A percentile compares a stretch with the other conserved stretches of the same genome.
Evolutionary conservation across 2,888 invertebrate species (phyloP).

Genomic region (Drosophila meridiana): DNA sequence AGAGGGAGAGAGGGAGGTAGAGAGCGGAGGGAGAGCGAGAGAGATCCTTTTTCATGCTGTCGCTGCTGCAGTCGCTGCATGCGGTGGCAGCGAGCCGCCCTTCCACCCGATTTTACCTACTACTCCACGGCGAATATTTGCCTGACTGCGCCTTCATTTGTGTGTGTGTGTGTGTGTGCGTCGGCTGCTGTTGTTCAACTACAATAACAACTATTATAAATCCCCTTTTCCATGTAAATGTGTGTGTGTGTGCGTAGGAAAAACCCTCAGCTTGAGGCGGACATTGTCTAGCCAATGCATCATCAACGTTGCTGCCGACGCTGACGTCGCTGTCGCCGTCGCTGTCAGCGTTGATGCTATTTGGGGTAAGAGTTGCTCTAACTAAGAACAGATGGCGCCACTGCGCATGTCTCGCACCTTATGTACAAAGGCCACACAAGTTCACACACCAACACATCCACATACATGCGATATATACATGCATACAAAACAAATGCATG

Average conservation of each 20-base stretch:
- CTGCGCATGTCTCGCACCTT: slow-evolving; percentile 69
- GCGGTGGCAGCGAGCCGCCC: slow-evolving; percentile 31
- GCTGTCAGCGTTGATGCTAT: slow-evolving; percentile 6
- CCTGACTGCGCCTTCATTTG: neutral
- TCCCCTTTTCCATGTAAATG: slow-evolving; percentile 53
- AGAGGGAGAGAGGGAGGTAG: slow-evolving; percentile 61
- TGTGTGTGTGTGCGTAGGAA: slow-evolving; percentile 51
- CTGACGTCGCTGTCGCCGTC: slow-evolving; percentile 6
- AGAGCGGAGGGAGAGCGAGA: slow-evolving; percentile 54
- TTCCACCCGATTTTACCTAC: slow-evolving; percentile 68
- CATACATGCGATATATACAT: slow-evolving; percentile 5
- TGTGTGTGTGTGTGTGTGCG: slow-evolving; percentile 16
- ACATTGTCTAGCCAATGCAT: slow-evolving; percentile 66
- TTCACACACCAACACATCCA: slow-evolving; percentile 9
- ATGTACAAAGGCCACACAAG: slow-evolving; percentile 39
- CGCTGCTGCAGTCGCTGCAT: slow-evolving; percentile 23
- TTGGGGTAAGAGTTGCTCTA: slow-evolving; percentile 64
- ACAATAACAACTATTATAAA: slow-evolving; percentile 58
- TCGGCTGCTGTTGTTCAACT: slow-evolving; percentile 35
- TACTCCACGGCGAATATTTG: slow-evolving; percentile 19
- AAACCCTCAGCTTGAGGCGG: slow-evolving; percentile 56
- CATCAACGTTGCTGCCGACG: slow-evolving; percentile 32
- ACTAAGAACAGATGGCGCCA: slow-evolving; percentile 58
- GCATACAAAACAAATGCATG: slow-evolving; percentile 36
- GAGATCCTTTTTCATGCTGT: slow-evolving; percentile 72